Evolutionary conservation across 1,140 invertebrate genomes (phyloP).

Genomic region (Camponotus vicinus): DNA sequence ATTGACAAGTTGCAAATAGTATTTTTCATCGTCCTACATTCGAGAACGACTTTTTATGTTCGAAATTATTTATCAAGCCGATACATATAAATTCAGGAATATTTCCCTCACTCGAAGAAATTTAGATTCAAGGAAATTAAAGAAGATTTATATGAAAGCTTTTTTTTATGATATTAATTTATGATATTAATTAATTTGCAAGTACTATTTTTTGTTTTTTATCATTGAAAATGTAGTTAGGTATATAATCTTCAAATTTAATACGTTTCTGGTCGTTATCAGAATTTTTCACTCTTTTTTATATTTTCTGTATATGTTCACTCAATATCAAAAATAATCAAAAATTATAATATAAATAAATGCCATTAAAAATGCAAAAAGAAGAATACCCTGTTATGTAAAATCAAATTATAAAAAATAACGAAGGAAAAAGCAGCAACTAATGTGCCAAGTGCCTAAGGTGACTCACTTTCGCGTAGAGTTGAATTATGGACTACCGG

Average conservation of each 20-base stretch:
- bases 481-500: constrained; percentile 65
- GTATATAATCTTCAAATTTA: neutral
- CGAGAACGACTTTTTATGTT: neutral
- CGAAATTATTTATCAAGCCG: neutral
- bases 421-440: neutral
- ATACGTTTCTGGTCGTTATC: neutral
- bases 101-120: neutral
- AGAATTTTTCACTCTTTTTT: neutral
- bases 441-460: neutral
- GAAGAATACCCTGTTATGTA: neutral
- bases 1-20: neutral
- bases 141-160: neutral
- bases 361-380: neutral
- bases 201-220: too few species aligned
- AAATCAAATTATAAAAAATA: neutral
- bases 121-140: neutral
- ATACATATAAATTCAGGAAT: neutral
- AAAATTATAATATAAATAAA: neutral
- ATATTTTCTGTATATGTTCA: neutral
- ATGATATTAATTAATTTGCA: too few species aligned
- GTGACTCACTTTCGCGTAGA: constrained; percentile 32
- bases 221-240: too few species aligned
- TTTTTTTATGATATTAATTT: too few species aligned
- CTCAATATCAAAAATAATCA: neutral
- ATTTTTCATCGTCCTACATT: neutral